Base-by-base conservation (phyloP, 2,888 invertebrate species). In the Drosophila formosana region DNA sequence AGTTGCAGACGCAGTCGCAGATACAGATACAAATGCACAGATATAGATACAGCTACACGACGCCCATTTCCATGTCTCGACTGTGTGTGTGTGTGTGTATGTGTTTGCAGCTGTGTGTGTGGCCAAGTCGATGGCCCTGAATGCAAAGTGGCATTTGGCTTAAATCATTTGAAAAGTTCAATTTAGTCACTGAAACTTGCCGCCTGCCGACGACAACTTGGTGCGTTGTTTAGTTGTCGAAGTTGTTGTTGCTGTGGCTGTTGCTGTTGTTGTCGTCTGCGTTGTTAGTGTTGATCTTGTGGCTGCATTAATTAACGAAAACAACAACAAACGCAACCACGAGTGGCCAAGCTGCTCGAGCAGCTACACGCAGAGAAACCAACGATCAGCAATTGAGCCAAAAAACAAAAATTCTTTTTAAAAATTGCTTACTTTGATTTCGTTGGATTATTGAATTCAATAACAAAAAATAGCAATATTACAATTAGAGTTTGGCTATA, bases 151-250 rank as follows among this genome's bases (percentile, higher is more conserved):
- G 75, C 82, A 79, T 81, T 79, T 75, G 82, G 79, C 72, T 81
- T 78, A 81, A 79, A 79, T 79, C 82, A 79, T 79, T 79, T 81
- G 78, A 79, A 79, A 81, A 81, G 78, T 79, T 79, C 81, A 79
- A 81, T 79, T 81, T 79, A 79, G 82, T 81, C 72, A 75, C 78
- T 81, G 71, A 78, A 81, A 79, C 78, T 74, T 74, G 63, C 66
- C 66, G 62, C 78, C 71, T 71, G 63, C 66, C 66, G 50, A 11
- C 62, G 57, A 34, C 55, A 43, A 26, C 46, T 72, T 75, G 68
- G 83, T 82, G 83, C 80, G 78, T 83, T 70, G 68, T 56, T 43
- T 66, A 52, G 49, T 70, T 53, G 70, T 34, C 18, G 28, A 28
- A 0, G 18, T 32, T 32, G 32, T 9, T 32, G 8, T 32, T 32